Base-by-base conservation (phyloP, 2,113 vertebrate genomes). In the Coryphaenoides rupestris region DNA sequence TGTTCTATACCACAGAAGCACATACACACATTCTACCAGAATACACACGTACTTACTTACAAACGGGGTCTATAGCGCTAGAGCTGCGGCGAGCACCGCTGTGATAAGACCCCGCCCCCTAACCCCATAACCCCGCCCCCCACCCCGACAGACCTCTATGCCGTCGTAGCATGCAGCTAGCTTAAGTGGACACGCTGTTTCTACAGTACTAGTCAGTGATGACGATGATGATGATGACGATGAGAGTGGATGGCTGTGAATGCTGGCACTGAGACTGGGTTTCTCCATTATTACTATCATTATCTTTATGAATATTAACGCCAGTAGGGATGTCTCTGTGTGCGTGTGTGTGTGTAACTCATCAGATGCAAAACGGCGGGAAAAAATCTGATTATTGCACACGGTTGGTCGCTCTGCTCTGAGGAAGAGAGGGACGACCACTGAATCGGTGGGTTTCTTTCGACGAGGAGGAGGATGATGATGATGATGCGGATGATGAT, bases 301-400 rank as follows among this genome's bases (percentile, higher is more conserved):
- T n/a, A n/a, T n/a, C 15, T 16, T 40, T 40, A 40, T 12, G 33
- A 7, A 40, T 12, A n/a, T n/a, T n/a, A 40, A 40, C 33, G 5
- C 33, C 33, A 40, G 33, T 12, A n/a, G n/a, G 33, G 33, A 40
- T 40, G 33, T 7, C 33, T 40, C 9, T 40, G 33, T 40, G 13
- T 12, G 13, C 5, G 28, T 33, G 28, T 40, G 33, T 40, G 33
- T 13, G 33, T 40, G 33, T 7, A 40, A 40, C 33, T 40, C 33
- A 6, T 40, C 33, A 40, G 33, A 40, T 40, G 47, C 73, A 69
- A 62, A 69, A 59, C 60, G 74, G 55, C 53, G 82, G 60, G 70
- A 68, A 68, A 72, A 78, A 68, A 70, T 78, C 73, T 57, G 80
- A 76, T 84, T 88, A 87, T 88, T 88, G 87, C 84, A 89, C 86